Conservation (phyloP, 1,140 invertebrate species). For the Galendromus occidentalis region DNA sequence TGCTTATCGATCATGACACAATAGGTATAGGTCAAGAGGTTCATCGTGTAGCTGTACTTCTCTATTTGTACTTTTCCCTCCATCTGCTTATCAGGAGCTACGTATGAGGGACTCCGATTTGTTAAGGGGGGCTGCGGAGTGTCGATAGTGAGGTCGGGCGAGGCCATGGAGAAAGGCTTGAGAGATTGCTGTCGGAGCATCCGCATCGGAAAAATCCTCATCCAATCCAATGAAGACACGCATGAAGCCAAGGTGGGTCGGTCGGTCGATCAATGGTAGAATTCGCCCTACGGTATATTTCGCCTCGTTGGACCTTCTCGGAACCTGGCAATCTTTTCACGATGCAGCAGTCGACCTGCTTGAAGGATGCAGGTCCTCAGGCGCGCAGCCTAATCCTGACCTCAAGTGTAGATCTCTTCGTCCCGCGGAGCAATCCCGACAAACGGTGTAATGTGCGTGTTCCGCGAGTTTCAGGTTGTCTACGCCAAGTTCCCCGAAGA, state of each 20-base stretch:
- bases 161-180: conserved; percentile 92
- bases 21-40: conserved; percentile 12
- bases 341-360: too few relatives aligned
- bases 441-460: too few relatives aligned
- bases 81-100: conserved; percentile 31
- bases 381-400: too few relatives aligned
- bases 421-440: too few relatives aligned
- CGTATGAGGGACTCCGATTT: conserved; percentile 78
- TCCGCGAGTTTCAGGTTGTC: conserved; percentile 39
- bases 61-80: conserved; percentile 11
- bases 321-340: too few relatives aligned
- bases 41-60: not conserved
- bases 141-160: conserved; percentile 75
- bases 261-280: too few relatives aligned
- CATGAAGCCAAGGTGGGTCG: conserved; percentile 53
- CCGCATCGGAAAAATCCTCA: conserved; percentile 87
- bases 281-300: too few relatives aligned
- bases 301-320: too few relatives aligned
- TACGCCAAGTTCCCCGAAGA: conserved; percentile 96
- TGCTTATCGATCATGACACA: not conserved
- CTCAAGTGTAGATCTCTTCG: too few relatives aligned
- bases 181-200: conserved; percentile 93
- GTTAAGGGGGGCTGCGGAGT: conserved; percentile 93
- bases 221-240: conserved; percentile 87
- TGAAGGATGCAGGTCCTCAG: too few relatives aligned